These are phyloP conservation scores for Steinernema khuongi DNA, from an alignment of 1,140 invertebrate species.

Conservation along the genomic window DNA sequence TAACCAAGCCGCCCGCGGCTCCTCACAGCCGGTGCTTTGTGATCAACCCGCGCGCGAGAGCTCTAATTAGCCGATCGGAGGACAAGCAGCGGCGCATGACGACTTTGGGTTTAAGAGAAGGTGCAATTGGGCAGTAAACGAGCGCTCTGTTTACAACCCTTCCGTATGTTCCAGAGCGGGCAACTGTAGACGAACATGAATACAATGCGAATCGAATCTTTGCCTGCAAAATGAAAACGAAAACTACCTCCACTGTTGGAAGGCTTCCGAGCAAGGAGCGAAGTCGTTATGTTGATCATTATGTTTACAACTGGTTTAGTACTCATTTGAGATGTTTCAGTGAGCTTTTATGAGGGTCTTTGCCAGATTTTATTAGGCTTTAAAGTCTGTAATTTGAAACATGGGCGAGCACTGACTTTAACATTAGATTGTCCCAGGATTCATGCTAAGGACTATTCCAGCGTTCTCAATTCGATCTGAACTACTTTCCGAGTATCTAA, in stretches of 20 bases:
- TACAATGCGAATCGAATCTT: too few relatives aligned
- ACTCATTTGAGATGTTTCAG: not conserved
- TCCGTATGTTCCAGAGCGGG: not conserved
- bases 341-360: not conserved
- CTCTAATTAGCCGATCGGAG: not conserved
- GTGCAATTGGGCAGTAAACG: not conserved
- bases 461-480: too few relatives aligned
- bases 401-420: too few relatives aligned
- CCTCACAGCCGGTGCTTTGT: slow-evolving; percentile 14
- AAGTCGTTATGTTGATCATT: too few relatives aligned
- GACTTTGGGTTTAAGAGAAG: not conserved
- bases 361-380: too few relatives aligned
- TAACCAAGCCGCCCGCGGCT: not conserved
- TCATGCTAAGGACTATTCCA: too few relatives aligned
- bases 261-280: too few relatives aligned
- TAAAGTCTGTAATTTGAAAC: not conserved
- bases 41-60: not conserved
- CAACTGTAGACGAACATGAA: too few relatives aligned
- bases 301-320: not conserved
- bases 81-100: not conserved
- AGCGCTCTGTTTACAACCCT: not conserved
- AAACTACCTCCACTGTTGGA: too few relatives aligned
- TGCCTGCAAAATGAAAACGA: too few relatives aligned
- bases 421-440: too few relatives aligned
- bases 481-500: too few relatives aligned